Evolutionary conservation across 1,140 invertebrate species (phyloP), one percentile per base, ranked within the genome.

Genomic region (Aricia agestis): DNA sequence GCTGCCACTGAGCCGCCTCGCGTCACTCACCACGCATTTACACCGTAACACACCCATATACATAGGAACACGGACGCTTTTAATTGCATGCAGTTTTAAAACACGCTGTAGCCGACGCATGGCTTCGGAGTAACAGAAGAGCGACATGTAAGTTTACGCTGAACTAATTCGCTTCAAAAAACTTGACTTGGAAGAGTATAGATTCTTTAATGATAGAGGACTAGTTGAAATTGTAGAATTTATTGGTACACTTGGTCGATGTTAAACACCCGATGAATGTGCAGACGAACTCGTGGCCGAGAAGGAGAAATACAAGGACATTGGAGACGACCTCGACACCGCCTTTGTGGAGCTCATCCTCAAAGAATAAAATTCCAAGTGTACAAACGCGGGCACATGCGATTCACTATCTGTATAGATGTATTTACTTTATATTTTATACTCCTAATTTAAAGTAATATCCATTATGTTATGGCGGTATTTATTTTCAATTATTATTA

Each of bases 241-340:
- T 74, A 45, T 32, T 32, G 19, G 19, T 52, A 41, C 31, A 67
- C 45, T 66, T 59, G 18, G 45, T 58, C 36, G 36, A 36, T 36
- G 36, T 5, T 36, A 7, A 66, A 71, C 42, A 45, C 66, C 15
- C 65, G 31, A 41, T 41, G 42, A 73, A 75, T 77, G 72, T 67
- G 61, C 73, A 99, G 98, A 99, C 96, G 98, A 99, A 92, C 95
- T 99, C 93, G 97, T 99, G 85, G 95, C 95, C 86, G 98, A 99
- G 93, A 99, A 99, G 95, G 98, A 99, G 94, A 98, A 98, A 92
- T 99, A 99, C 97, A 99, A 99, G 94, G 96, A 97, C 91, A 99
- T 99, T 93, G 98, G 98, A 91, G 98, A 99, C 94, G 98, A 99
- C 92, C 94, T 99, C 94, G 98, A 99, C 93, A 96, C 96, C 86